Evolutionary conservation across 37 sponge, comb jelly and placozoan species (phyloP).

Genomic region (Ephydatia muelleri): DNA sequence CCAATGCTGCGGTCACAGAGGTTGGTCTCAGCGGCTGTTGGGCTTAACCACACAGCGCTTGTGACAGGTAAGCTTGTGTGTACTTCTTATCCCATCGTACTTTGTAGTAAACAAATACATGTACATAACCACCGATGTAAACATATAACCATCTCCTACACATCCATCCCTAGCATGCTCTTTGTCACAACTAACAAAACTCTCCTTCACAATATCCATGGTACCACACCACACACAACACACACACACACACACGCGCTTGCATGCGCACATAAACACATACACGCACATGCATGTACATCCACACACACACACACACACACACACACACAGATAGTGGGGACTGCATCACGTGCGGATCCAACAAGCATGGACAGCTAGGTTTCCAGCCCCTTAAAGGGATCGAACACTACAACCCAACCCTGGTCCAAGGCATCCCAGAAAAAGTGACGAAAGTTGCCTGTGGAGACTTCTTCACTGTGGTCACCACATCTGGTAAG

Average conservation of each 20-base stretch:
- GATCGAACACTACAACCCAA: background rate
- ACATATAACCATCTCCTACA: too few relatives aligned
- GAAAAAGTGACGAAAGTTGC: slow-evolving; percentile 37
- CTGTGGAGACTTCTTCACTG: slow-evolving; percentile 81
- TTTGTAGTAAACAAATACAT: too few relatives aligned
- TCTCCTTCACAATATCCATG: too few relatives aligned
- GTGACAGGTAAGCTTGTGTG: slow-evolving; percentile 42
- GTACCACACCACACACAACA: slow-evolving; percentile 19
- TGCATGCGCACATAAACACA: slow-evolving; percentile 6
- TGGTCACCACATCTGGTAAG: slow-evolving; percentile 61
- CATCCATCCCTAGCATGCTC: too few relatives aligned
- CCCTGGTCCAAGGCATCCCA: slow-evolving; percentile 20
- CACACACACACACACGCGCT: slow-evolving; percentile 8
- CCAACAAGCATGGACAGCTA: slow-evolving; percentile 76
- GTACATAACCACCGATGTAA: too few relatives aligned
- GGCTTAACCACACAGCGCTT: slow-evolving; percentile 65
- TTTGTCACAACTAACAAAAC: too few relatives aligned
- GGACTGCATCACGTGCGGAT: slow-evolving; percentile 71
- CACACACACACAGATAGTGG: slow-evolving; percentile 43
- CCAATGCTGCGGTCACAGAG: slow-evolving; percentile 3
- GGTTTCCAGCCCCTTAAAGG: slow-evolving; percentile 24
- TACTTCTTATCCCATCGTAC: too few relatives aligned
- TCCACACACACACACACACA: slow-evolving; percentile 15
- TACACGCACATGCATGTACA: slow-evolving; percentile 15
- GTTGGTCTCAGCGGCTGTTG: slow-evolving; percentile 27